A percentile compares a stretch with the other conserved stretches of the same genome.
phyloP scores from a whole-genome alignment of 2,888 invertebrate genomes.

The Cryptus viduatorius region DNA sequence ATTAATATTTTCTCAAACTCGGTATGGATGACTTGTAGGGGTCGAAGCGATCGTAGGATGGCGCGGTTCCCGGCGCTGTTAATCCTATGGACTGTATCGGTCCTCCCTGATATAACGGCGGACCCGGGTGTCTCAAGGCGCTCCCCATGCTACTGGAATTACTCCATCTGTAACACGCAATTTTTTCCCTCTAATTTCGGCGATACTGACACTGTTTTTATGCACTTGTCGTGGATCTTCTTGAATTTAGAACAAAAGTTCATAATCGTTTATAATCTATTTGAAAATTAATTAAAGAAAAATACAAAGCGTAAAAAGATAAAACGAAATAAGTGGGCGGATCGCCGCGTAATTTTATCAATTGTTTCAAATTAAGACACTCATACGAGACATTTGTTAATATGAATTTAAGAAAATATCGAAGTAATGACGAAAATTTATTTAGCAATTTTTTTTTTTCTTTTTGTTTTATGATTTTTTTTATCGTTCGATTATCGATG shows the following conservation, averaged over 20 bases:
- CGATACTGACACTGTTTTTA: neutral
- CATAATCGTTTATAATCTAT: too few species aligned
- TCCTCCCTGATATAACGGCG: constrained; percentile 83
- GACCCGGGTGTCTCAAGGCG: constrained; percentile 82
- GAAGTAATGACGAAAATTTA: too few species aligned
- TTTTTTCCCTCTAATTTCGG: neutral
- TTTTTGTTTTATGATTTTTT: neutral
- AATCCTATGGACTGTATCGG: constrained; percentile 82
- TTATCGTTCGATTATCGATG: neutral
- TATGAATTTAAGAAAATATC: too few species aligned
- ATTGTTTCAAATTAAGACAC: too few species aligned
- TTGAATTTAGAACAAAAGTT: too few species aligned
- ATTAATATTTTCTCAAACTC: constrained; percentile 82
- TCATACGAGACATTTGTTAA: neutral
- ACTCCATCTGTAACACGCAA: constrained; percentile 77
- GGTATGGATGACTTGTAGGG: constrained; percentile 83
- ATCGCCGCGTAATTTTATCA: neutral
- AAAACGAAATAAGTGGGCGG: neutral
- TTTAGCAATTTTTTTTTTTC: too few species aligned
- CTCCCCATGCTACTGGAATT: constrained; percentile 83
- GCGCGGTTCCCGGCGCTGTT: constrained; percentile 80
- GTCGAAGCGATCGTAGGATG: constrained; percentile 83
- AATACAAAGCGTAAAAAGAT: neutral
- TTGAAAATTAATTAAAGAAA: too few species aligned
- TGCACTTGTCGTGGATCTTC: neutral